Conservation (phyloP, 2,888 invertebrate species). For the Hyposoter didymator region DNA sequence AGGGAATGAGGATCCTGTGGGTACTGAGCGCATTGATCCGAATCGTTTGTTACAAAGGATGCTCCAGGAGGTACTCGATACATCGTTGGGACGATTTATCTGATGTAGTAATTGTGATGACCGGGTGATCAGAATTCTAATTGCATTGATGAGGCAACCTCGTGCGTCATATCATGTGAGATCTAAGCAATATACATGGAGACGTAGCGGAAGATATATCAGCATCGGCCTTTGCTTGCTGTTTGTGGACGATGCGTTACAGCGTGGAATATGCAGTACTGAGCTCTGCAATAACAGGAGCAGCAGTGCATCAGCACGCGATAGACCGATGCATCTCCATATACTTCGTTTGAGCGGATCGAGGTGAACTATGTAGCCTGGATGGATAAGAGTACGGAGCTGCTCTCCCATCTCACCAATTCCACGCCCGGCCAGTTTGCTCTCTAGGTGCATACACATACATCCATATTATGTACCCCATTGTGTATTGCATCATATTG, state of each 20-base stretch:
- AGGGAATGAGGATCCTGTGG: background rate
- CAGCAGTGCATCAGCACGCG: conserved; percentile 40
- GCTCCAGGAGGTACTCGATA: background rate
- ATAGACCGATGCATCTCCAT: conserved; percentile 42
- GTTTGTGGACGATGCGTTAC: conserved; percentile 10
- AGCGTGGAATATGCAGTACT: conserved; percentile 14
- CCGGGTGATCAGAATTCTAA: conserved; percentile 6
- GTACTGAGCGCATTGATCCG: background rate
- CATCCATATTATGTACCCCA: conserved; percentile 2
- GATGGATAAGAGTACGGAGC: conserved; percentile 31
- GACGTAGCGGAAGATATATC: background rate
- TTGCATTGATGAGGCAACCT: conserved; percentile 15
- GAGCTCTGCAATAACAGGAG: conserved; percentile 2
- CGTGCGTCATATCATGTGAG: conserved; percentile 6
- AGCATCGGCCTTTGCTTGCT: conserved; percentile 12
- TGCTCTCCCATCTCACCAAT: conserved; percentile 44
- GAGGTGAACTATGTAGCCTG: conserved; percentile 29
- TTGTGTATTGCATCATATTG: conserved; percentile 41
- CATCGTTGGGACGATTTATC: background rate
- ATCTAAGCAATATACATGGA: background rate
- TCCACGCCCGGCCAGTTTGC: conserved; percentile 53
- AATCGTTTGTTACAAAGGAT: conserved; percentile 10
- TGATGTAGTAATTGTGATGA: conserved; percentile 21
- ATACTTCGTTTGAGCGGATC: conserved; percentile 45
- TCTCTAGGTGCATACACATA: conserved; percentile 8